Base-by-base conservation (phyloP, 2,888 invertebrate genomes). In the Neuroscelio doddi region DNA sequence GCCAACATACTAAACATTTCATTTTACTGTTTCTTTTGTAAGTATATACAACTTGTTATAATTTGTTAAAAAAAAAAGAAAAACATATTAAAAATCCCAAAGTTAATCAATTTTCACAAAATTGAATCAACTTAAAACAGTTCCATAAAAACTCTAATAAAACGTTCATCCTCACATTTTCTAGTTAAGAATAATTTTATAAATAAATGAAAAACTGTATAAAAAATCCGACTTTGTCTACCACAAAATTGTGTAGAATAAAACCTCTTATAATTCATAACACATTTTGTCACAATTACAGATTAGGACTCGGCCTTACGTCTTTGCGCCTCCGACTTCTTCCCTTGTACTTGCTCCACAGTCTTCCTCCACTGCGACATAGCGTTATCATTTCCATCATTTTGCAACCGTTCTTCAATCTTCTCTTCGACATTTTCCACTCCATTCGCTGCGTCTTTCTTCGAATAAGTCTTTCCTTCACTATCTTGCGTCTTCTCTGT, bases 251-350 rank as follows among this genome's bases (percentile, higher is more conserved):
- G 32, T 30, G 45, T 32, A 30, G 30, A 4, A 14, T 26, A 36
- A 15, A 41, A 1, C 30, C 8, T 14, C 39, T 24, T 29, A 14
- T 42, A 29, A 30, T 21, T 12, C n/a, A 14, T 1, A 15, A 10
- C 12, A 38, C 15, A 15, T 5, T 21, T 27, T 9, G 24, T 1
- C 14, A 12, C n/a, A n/a, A n/a, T 30, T 59, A 51, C 45, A 52
- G 64, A 73, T 81, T 82, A 82, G 71, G 81, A 78, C 34, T 83
- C 81, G 7, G 73, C 72, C 65, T 80, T 79, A 51, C 68, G 78
- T 41, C 73, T 76, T 61, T 80, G 77, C 44, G 68, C 68, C 32
- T 82, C 81, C 17, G 71, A 70, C 41, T 80, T 81, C 15, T 80
- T 80, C 30, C 68, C 74, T 61, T 77, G 76, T 53, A 74, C 70